These are phyloP conservation scores for Sweltsa coloradensis DNA, from an alignment of 1,140 invertebrate species.

Conservation along the genomic window DNA sequence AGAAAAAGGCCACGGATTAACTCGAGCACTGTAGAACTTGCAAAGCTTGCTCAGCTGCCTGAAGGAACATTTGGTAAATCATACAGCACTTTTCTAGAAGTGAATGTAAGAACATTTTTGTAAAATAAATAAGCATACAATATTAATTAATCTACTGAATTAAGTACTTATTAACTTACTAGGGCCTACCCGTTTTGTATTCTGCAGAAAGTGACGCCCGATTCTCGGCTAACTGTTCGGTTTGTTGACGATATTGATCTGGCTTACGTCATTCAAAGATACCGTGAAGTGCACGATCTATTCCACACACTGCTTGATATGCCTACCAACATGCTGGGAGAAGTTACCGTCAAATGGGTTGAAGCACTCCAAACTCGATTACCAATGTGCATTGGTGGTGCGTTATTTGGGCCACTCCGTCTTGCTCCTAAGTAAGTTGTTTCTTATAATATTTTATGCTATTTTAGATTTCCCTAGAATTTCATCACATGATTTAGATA, in stretches of 20 bases:
- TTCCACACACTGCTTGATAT: slow-evolving; percentile 82
- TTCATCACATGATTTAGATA: not conserved
- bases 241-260: slow-evolving; percentile 86
- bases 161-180: not conserved
- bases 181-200: not conserved
- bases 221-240: slow-evolving; percentile 74
- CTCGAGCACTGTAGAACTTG: slow-evolving; percentile 65
- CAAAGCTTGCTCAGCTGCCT: slow-evolving; percentile 55
- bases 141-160: not conserved
- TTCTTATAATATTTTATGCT: slow-evolving; percentile 3
- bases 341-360: slow-evolving; percentile 94
- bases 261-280: slow-evolving; percentile 93
- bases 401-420: slow-evolving; percentile 71
- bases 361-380: slow-evolving; percentile 84
- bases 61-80: slow-evolving; percentile 68
- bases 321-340: slow-evolving; percentile 91
- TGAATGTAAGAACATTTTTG: slow-evolving; percentile 43
- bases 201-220: slow-evolving; percentile 77
- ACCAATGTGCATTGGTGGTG: slow-evolving; percentile 82
- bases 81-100: slow-evolving; percentile 70
- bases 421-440: slow-evolving; percentile 60
- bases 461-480: not conserved
- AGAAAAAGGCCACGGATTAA: slow-evolving; percentile 75
- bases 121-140: not conserved
- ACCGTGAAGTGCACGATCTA: slow-evolving; percentile 92